Evolutionary conservation across 2,888 invertebrate genomes (phyloP), one percentile per base, ranked within the genome.

Genomic region (Therioaphis trifolii): DNA sequence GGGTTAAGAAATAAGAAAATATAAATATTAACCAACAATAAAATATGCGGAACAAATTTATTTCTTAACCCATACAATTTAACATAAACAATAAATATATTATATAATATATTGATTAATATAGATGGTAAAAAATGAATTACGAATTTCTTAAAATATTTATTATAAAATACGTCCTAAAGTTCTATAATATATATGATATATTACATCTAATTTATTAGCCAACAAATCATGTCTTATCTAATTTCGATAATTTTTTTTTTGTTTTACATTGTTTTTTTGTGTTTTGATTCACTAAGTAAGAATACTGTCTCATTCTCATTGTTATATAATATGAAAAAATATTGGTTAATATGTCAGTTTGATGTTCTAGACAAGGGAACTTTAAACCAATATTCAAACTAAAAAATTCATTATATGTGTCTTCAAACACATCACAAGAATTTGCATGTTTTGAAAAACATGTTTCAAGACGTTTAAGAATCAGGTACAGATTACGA

Each of bases 351-450:
- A 43, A 46, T 21, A 21, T 68, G 4, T 68, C 40, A 40, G 24
- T 46, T 43, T 69, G 43, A 43, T 69, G 69, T 21, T 71, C 24
- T 71, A 18, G 27, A 71, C 18, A 71, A 46, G 18, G 18, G 43
- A 43, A 71, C 4, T 49, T 49, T 49, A 71, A 71, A 27, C 46
- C 46, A 46, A 71, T 27, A 27, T 46, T 43, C 18, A 71, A 5
- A 7, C 11, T 15, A 46, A 71, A 71, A 71, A 46, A 71, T 18
- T 5, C 40, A 43, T 69, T 21, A 15, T 69, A 43, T 69, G 69
- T 69, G 43, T 69, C 14, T 69, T 69, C 5, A 21, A 43, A 69
- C 24, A 69, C 40, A 69, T 69, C 69, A 43, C 43, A 24, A 21
- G 21, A 69, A 43, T 9, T 24, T 11, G 40, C 24, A 43, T 21